Conservation (phyloP, 2,888 invertebrate species). For the Cryptus armator region DNA sequence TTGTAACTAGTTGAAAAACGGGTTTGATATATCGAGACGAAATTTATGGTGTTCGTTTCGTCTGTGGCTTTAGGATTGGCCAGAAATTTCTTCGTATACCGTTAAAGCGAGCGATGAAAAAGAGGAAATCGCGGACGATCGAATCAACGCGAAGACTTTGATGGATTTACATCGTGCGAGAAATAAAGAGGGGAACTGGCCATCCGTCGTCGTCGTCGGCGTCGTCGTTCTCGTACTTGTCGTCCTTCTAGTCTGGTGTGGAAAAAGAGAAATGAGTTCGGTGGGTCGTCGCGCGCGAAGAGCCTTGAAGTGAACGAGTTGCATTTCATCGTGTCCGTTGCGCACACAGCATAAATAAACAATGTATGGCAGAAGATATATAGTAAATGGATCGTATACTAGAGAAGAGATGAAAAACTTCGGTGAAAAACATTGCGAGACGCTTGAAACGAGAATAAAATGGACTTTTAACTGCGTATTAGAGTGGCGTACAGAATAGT, state of each 20-base stretch:
- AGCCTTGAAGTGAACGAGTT: not conserved
- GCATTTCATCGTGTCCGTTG: slow-evolving; percentile 5
- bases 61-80: not conserved
- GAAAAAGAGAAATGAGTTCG: slow-evolving; percentile 12
- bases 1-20: slow-evolving; percentile 10
- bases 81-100: not conserved
- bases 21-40: slow-evolving; percentile 21
- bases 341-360: not conserved
- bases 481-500: too few relatives aligned
- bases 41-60: slow-evolving; percentile 13
- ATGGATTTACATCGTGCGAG: slow-evolving; percentile 20
- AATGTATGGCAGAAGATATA: not conserved
- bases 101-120: not conserved
- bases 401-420: not conserved
- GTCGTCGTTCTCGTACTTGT: not conserved
- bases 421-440: not conserved
- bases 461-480: not conserved
- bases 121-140: not conserved
- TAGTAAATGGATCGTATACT: not conserved
- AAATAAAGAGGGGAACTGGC: slow-evolving; percentile 3
- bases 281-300: not conserved
- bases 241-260: not conserved
- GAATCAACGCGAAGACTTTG: slow-evolving; percentile 25
- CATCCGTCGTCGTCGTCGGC: slow-evolving; percentile 8
- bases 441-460: not conserved